A percentile compares a stretch with the other conserved stretches of the same genome.
These are phyloP conservation scores for Pteronotus mesoamericanus DNA, from an alignment of 2,797 vertebrate genomes.

Conservation along the genomic window DNA sequence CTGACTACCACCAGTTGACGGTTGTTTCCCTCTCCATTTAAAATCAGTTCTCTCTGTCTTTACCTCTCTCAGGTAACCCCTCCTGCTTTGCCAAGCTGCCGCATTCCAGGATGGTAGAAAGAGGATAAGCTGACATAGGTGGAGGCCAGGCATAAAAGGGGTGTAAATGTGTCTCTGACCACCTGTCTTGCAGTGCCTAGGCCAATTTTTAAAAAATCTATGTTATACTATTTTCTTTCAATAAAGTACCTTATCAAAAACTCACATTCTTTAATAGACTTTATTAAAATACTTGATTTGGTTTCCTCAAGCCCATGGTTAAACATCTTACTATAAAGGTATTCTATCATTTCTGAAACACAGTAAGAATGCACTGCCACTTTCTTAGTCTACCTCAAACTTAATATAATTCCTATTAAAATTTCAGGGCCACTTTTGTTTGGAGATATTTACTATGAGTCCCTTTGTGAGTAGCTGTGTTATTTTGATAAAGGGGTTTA, in stretches of 20 bases:
- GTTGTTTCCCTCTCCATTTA: neutral
- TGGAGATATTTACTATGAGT: neutral
- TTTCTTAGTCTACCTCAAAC: neutral
- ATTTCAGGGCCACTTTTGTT: neutral
- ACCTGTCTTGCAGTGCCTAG: neutral
- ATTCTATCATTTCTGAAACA: slow-evolving; percentile 21
- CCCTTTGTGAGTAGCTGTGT: neutral
- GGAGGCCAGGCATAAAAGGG: neutral
- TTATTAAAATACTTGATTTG: slow-evolving; percentile 4
- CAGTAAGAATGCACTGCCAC: neutral
- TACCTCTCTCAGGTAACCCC: neutral
- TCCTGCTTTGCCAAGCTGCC: neutral
- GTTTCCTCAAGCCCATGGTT: neutral
- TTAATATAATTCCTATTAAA: neutral
- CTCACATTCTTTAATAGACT: neutral
- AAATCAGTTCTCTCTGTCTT: neutral
- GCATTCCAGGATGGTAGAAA: neutral
- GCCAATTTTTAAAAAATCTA: neutral
- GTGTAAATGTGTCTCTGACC: neutral
- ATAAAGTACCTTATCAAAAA: neutral
- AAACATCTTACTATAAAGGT: slow-evolving; percentile 11
- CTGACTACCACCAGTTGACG: neutral
- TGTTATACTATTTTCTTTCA: neutral
- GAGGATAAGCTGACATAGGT: neutral
- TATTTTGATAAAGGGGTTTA: neutral